phyloP scores from a whole-genome alignment of 2,113 vertebrate species.

The Rattus rattus region DNA sequence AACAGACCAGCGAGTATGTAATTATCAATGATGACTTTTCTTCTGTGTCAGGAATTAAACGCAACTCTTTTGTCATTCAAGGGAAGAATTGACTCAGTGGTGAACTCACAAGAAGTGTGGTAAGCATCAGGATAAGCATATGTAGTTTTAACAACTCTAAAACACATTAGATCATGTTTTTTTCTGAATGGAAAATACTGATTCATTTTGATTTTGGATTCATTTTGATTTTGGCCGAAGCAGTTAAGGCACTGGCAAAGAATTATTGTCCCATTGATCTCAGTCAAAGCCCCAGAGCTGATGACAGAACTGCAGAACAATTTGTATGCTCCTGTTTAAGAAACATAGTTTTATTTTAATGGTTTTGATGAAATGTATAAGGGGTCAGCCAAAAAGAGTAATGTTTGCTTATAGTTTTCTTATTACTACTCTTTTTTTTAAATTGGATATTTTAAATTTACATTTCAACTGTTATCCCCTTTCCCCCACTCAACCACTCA shows the following conservation, averaged over 20 bases:
- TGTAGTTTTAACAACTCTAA: not conserved
- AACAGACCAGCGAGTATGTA: no score
- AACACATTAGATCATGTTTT: not conserved
- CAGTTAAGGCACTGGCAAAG: not conserved
- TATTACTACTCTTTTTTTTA: not conserved
- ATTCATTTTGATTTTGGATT: not conserved
- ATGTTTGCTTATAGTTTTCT: not conserved
- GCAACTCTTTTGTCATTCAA: not conserved
- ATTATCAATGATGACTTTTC: not conserved
- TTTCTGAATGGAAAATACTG: not conserved
- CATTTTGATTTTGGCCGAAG: not conserved
- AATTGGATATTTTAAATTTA: no score
- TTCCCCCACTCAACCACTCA: no score
- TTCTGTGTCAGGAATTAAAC: not conserved
- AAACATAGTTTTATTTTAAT: not conserved
- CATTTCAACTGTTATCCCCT: no score
- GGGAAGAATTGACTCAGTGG: not conserved
- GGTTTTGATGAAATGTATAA: not conserved
- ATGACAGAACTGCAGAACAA: not conserved
- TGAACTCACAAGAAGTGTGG: not conserved
- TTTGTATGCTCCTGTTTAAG: not conserved
- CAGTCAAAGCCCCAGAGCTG: not conserved
- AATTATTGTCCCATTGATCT: not conserved
- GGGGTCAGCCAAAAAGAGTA: not conserved
- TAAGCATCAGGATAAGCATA: not conserved